Base-by-base conservation (phyloP, 2,797 vertebrate genomes). In the Capromys pilorides region DNA sequence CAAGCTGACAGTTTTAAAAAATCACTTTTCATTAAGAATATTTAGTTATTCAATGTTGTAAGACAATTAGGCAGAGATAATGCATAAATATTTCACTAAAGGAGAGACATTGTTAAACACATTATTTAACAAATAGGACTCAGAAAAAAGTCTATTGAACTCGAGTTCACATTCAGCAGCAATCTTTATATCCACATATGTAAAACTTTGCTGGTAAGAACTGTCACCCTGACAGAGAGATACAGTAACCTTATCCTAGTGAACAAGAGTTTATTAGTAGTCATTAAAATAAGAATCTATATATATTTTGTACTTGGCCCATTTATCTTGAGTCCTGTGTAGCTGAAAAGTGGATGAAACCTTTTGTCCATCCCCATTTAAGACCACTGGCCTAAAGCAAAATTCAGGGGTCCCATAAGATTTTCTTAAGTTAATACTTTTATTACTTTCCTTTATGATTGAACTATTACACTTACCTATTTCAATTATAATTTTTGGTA, bases 221-320 rank as follows among this genome's bases (percentile, higher is more conserved):
- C 81, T 89, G 80, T 64, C 80, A 92, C n/a, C 24, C 31, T 9
- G 4, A 85, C 31, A 82, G 33, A 94, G n/a, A 84, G 91, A 93
- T 84, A 87, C 24, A 45, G 39, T 75, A 45, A 41, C 71, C 64
- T 90, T 78, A 95, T 93, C 93, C 82, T 93, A 36, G 24, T 85
- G 78, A 95, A 87, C 54, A 92, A 49, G 33, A 2, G 10, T 94
- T 94, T 71, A 57, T 75, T 89, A 49, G 54, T 95, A 64, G n/a
- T 88, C 73, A 87, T 85, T 96, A 73, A 95, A 95, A 69, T 92
- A 94, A 91, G 62, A 94, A 85, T 84, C 66, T 94, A 82, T 61
- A 41, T 82, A 31, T 85, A 67, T 91, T 95, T 94, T 24, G 28
- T 95, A 36, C 11, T 85, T 90, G 36, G 39, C 57, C n/a, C 95